Evolutionary conservation across 2,797 vertebrate species (phyloP).

Genomic region (Ambastaia sidthimunki): DNA sequence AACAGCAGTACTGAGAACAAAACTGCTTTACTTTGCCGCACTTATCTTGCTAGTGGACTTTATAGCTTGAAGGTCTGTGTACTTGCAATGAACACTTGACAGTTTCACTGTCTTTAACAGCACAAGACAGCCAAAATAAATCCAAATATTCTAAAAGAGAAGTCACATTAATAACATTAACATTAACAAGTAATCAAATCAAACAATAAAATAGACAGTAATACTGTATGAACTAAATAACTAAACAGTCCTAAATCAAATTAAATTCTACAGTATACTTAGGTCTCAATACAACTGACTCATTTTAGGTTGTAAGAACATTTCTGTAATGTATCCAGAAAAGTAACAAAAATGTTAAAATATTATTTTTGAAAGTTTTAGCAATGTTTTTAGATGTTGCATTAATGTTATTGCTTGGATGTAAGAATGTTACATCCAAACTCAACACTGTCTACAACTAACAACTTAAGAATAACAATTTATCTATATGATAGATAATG

Average conservation of each 20-base stretch:
- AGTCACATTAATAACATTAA: background rate
- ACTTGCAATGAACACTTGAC: background rate
- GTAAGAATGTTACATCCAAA: too few species aligned
- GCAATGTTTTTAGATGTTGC: too few species aligned
- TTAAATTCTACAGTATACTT: background rate
- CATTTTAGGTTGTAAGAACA: too few species aligned
- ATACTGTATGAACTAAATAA: background rate
- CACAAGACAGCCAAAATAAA: background rate
- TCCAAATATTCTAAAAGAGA: conserved; percentile 18
- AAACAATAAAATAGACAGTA: too few species aligned
- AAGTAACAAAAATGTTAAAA: too few species aligned
- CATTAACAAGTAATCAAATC: too few species aligned
- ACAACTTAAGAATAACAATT: too few species aligned
- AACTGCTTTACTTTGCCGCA: background rate
- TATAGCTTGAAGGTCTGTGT: background rate
- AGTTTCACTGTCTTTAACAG: background rate
- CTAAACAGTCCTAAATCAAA: background rate
- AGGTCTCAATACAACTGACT: background rate
- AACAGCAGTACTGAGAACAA: background rate
- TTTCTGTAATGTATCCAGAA: too few species aligned
- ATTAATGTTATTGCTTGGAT: too few species aligned
- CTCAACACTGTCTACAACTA: too few species aligned
- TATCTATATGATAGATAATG: too few species aligned
- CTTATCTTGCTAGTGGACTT: conserved; percentile 15
- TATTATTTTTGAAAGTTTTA: too few species aligned